Evolutionary conservation across 2,888 invertebrate species (phyloP).

Genomic region (Agonopterix subpropinquella): DNA sequence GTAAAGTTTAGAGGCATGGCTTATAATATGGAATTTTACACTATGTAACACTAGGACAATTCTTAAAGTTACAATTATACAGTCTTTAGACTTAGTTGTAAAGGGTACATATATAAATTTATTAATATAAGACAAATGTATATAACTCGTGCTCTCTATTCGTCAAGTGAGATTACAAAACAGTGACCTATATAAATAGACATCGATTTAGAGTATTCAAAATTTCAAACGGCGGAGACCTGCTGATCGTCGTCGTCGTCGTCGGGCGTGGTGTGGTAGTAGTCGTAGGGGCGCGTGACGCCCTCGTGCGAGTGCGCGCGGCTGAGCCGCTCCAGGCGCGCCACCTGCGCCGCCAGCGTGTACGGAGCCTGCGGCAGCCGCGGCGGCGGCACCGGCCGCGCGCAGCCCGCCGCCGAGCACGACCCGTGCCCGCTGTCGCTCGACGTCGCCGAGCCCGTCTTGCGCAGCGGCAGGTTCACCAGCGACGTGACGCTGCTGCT

Average conservation of each 20-base stretch:
- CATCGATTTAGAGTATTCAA: conserved; percentile 53
- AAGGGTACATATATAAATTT: conserved; percentile 59
- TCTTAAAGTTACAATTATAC: conserved; percentile 67
- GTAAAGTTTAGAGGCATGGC: conserved; percentile 47
- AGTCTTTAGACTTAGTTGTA: conserved; percentile 73
- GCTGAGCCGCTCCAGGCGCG: conserved; percentile 86
- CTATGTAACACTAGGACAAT: conserved; percentile 68
- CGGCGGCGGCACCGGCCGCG: conserved; percentile 81
- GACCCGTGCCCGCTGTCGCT: conserved; percentile 94
- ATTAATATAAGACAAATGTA: conserved; percentile 54
- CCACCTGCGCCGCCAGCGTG: conserved; percentile 91
- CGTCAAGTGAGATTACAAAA: conserved; percentile 71
- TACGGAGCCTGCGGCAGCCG: conserved; percentile 86
- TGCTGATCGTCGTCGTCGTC: conserved; percentile 73
- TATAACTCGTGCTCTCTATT: conserved; percentile 69
- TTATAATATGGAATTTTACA: conserved; percentile 66
- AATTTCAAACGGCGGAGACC: conserved; percentile 66
- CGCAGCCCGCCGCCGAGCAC: conserved; percentile 67
- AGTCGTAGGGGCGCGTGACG: conserved; percentile 84
- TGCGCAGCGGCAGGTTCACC: conserved; percentile 91
- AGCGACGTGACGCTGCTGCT: conserved; percentile 96
- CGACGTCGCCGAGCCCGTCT: conserved; percentile 94
- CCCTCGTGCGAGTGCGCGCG: conserved; percentile 92
- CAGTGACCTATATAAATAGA: conserved; percentile 65
- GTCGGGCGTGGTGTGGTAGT: conserved; percentile 73